These are phyloP conservation scores for Andrena bucephala DNA, from an alignment of 2,888 invertebrate genomes.

Conservation along the genomic window DNA sequence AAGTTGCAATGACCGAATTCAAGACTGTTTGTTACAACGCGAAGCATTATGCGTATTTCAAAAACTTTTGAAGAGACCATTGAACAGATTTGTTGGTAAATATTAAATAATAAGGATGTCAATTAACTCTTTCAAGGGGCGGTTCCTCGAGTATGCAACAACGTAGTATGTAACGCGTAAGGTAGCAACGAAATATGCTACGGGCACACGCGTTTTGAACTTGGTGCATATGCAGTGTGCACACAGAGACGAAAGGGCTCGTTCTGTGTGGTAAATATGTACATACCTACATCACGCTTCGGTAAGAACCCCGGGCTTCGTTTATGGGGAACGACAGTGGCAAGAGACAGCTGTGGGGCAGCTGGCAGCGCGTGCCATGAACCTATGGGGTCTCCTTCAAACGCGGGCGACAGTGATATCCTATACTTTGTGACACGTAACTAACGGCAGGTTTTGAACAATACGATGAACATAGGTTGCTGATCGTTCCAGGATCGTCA, in stretches of 20 bases:
- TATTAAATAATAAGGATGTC: slow-evolving; percentile 21
- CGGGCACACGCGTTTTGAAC: slow-evolving; percentile 41
- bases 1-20: background rate
- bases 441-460: slow-evolving; percentile 71
- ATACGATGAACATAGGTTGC: slow-evolving; percentile 47
- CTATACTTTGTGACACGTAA: slow-evolving; percentile 75
- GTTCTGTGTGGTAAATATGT: slow-evolving; percentile 74
- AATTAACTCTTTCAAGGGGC: slow-evolving; percentile 46
- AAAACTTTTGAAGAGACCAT: slow-evolving; percentile 13
- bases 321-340: slow-evolving; percentile 70
- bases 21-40: background rate
- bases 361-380: slow-evolving; percentile 85
- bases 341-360: slow-evolving; percentile 85
- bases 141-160: slow-evolving; percentile 51
- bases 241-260: slow-evolving; percentile 58
- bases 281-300: slow-evolving; percentile 69
- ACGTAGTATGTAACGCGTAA: slow-evolving; percentile 31
- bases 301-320: slow-evolving; percentile 73
- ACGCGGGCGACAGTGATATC: slow-evolving; percentile 78
- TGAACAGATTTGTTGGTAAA: background rate
- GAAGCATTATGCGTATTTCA: background rate
- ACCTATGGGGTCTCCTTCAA: slow-evolving; percentile 84
- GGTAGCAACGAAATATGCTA: slow-evolving; percentile 45
- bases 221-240: slow-evolving; percentile 49
- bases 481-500: slow-evolving; percentile 44